phyloP scores from a whole-genome alignment of 1,140 invertebrate genomes.

The Zaprionus tsacasi region DNA sequence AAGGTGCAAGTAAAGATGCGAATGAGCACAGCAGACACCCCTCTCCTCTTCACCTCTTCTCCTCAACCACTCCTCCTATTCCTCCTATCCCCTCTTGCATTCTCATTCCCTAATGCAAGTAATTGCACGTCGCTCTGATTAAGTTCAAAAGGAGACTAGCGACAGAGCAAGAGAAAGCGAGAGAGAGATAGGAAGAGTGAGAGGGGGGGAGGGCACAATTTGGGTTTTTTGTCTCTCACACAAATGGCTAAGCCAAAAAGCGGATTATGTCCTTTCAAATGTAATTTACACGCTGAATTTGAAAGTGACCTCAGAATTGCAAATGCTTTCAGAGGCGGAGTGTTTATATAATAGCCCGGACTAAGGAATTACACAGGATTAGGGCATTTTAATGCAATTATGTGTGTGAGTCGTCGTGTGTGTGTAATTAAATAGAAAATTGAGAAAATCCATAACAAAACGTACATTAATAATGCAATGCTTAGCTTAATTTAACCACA shows the following conservation, averaged over 20 bases:
- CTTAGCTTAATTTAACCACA: not conserved
- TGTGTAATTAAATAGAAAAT: slow-evolving; percentile 15
- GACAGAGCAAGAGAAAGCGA: not conserved
- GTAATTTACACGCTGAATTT: slow-evolving; percentile 69
- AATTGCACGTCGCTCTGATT: slow-evolving; percentile 78
- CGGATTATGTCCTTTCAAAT: slow-evolving; percentile 66
- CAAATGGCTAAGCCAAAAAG: slow-evolving; percentile 72
- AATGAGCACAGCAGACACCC: slow-evolving; percentile 44
- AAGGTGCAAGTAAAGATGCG: slow-evolving; percentile 59
- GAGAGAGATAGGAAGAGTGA: not conserved
- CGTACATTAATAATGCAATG: not conserved
- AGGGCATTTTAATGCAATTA: slow-evolving; percentile 17
- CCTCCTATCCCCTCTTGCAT: slow-evolving; percentile 3
- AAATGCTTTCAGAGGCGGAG: slow-evolving; percentile 16
- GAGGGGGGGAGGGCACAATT: slow-evolving; percentile 39
- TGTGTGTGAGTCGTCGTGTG: slow-evolving; percentile 6
- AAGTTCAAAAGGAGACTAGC: slow-evolving; percentile 41
- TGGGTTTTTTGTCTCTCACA: slow-evolving; percentile 50
- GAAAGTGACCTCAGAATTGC: slow-evolving; percentile 56
- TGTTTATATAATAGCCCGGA: slow-evolving; percentile 21
- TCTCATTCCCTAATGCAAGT: slow-evolving; percentile 68
- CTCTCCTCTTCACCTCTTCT: not conserved
- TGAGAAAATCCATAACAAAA: not conserved
- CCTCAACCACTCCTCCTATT: not conserved
- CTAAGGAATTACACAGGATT: slow-evolving; percentile 14